These are phyloP conservation scores for Eptatretus atami DNA, from an alignment of 2,797 vertebrate species.

Conservation along the genomic window DNA sequence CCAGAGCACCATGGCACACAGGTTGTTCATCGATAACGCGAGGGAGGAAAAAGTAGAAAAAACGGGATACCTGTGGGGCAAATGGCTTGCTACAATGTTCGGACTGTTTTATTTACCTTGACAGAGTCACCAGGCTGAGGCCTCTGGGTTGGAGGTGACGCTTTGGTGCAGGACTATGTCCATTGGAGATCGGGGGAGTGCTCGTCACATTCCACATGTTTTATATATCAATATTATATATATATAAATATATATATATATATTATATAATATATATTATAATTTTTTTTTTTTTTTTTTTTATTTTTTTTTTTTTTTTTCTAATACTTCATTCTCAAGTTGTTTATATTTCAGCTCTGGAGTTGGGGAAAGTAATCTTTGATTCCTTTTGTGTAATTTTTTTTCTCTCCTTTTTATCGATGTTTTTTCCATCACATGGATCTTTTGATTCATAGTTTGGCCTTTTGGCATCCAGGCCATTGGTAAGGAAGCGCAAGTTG, in stretches of 20 bases:
- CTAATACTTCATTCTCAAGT: background rate
- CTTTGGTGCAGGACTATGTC: too few relatives aligned
- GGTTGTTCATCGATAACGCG: too few relatives aligned
- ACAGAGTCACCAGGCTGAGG: too few relatives aligned
- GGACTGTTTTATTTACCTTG: too few relatives aligned
- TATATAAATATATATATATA: background rate
- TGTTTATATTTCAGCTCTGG: background rate
- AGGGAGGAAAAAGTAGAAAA: too few relatives aligned
- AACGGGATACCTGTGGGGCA: too few relatives aligned
- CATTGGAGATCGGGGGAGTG: too few relatives aligned
- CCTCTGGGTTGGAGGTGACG: too few relatives aligned
- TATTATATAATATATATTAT: background rate
- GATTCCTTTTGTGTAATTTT: background rate
- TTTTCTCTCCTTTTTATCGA: background rate
- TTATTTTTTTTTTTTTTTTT: background rate
- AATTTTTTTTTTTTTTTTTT: background rate
- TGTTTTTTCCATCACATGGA: background rate
- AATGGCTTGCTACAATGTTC: too few relatives aligned
- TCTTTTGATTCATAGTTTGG: background rate
- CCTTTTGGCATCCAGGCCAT: slow-evolving; percentile 1
- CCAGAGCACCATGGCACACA: too few relatives aligned
- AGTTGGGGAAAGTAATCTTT: background rate
- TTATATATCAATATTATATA: too few relatives aligned
- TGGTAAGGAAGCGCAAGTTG: slow-evolving; percentile 1
- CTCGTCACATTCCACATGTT: too few relatives aligned